Conservation (phyloP, 1,140 invertebrate genomes). For the Cyphomyrmex costatus region DNA sequence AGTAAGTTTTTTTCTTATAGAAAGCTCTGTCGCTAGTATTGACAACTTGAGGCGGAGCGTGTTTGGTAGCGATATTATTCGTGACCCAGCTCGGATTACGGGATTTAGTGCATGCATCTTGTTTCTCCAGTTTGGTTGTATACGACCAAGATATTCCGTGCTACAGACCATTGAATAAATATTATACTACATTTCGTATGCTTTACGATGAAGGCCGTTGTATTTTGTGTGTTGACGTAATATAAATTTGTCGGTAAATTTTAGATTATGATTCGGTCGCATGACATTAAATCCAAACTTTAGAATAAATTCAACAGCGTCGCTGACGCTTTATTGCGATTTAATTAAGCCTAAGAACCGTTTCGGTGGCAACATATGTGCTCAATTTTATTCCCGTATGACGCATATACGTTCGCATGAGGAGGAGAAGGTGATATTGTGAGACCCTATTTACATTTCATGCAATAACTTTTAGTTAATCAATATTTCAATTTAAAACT, state of each 20-base stretch:
- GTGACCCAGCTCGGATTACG: conserved; percentile 38
- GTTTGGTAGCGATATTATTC: conserved; percentile 42
- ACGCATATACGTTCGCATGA: conserved; percentile 20
- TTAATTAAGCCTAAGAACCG: conserved; percentile 41
- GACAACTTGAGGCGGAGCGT: not conserved
- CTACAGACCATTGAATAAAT: conserved; percentile 54
- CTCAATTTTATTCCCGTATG: conserved; percentile 24
- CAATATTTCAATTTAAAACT: too few relatives aligned
- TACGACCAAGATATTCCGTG: conserved; percentile 32
- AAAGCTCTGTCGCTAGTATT: conserved; percentile 14
- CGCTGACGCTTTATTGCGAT: conserved; percentile 43
- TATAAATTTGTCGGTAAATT: conserved; percentile 32
- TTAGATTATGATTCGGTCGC: conserved; percentile 34
- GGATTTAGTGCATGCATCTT: conserved; percentile 44
- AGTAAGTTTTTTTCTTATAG: not conserved
- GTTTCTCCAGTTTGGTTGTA: conserved; percentile 44
- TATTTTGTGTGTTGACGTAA: conserved; percentile 17
- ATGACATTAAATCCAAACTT: conserved; percentile 28
- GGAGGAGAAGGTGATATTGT: not conserved
- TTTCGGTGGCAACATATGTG: not conserved
- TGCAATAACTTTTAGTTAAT: too few relatives aligned
- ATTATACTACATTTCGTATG: conserved; percentile 48
- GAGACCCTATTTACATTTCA: too few relatives aligned
- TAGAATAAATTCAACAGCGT: conserved; percentile 5
- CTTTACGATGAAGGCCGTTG: conserved; percentile 23